These are phyloP conservation scores for Tapera naevia DNA, from an alignment of 2,797 vertebrate species.

Conservation along the genomic window DNA sequence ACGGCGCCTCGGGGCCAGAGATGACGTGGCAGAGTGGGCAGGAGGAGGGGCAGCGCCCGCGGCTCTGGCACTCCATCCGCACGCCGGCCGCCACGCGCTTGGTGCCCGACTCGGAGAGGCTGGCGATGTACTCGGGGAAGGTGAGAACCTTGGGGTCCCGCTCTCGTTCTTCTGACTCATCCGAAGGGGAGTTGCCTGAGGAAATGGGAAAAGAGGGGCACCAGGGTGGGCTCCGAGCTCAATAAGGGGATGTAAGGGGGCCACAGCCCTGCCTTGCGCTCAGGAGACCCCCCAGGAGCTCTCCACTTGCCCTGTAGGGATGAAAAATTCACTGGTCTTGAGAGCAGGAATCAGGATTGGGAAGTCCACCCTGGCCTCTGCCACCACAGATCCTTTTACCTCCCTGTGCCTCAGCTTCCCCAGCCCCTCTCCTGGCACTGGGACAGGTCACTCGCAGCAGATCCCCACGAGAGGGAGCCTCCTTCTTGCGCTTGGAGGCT, in stretches of 20 bases:
- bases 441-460: background rate
- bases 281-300: background rate
- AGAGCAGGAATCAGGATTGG: background rate
- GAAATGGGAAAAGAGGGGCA: background rate
- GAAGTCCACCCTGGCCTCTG: background rate
- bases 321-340: background rate
- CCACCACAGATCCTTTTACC: background rate
- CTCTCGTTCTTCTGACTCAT: constrained; percentile 94
- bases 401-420: background rate
- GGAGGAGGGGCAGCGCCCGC: constrained; percentile 90
- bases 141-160: constrained; percentile 93
- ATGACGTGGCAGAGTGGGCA: constrained; percentile 93
- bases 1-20: constrained; percentile 77
- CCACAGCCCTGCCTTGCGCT: background rate
- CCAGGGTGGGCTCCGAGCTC: background rate
- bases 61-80: constrained; percentile 93
- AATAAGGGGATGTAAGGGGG: fast-evolving
- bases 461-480: constrained; percentile 6
- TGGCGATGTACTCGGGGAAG: constrained; percentile 93
- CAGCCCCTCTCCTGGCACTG: background rate
- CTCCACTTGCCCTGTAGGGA: background rate
- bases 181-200: constrained; percentile 93
- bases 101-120: constrained; percentile 91
- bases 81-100: constrained; percentile 92
- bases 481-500: background rate